Percentiles rank a stretch among this genome's conserved stretches.
Conservation (phyloP, 1,140 invertebrate genomes). For the Sitodiplosis mosellana region DNA sequence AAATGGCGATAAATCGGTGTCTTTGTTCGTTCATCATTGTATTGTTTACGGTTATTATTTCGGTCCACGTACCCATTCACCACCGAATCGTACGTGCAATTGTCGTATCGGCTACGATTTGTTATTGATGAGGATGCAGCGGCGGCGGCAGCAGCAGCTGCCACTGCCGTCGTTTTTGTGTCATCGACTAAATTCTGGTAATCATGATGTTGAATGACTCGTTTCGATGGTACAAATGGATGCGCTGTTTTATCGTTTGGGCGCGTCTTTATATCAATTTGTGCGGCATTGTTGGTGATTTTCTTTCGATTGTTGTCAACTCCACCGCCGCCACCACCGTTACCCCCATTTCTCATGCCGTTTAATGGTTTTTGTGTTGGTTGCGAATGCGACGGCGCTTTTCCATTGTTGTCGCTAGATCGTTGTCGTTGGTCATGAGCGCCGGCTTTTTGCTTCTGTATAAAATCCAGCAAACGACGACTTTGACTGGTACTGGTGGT, state of each 20-base stretch:
- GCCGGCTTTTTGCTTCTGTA: too few relatives aligned
- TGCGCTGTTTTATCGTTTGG: not conserved
- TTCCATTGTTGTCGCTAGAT: not conserved
- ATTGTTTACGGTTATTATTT: not conserved
- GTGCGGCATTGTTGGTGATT: not conserved
- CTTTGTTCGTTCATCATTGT: not conserved
- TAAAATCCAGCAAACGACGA: too few relatives aligned
- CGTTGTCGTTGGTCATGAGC: too few relatives aligned
- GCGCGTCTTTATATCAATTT: not conserved
- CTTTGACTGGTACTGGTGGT: too few relatives aligned
- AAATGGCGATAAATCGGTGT: constrained; percentile 2
- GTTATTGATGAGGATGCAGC: too few relatives aligned
- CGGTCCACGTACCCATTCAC: not conserved
- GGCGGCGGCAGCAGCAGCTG: not conserved
- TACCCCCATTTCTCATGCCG: not conserved
- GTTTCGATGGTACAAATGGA: constrained; percentile 1
- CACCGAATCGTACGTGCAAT: too few relatives aligned
- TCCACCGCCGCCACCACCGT: not conserved
- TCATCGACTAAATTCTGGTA: constrained; percentile 1
- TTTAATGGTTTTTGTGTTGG: not conserved
- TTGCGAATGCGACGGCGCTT: not conserved
- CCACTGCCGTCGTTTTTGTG: not conserved
- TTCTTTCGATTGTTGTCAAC: not conserved
- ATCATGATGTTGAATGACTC: constrained; percentile 1
- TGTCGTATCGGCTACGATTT: too few relatives aligned